Conservation (phyloP, 2,113 vertebrate species). For the Labeo catla region DNA sequence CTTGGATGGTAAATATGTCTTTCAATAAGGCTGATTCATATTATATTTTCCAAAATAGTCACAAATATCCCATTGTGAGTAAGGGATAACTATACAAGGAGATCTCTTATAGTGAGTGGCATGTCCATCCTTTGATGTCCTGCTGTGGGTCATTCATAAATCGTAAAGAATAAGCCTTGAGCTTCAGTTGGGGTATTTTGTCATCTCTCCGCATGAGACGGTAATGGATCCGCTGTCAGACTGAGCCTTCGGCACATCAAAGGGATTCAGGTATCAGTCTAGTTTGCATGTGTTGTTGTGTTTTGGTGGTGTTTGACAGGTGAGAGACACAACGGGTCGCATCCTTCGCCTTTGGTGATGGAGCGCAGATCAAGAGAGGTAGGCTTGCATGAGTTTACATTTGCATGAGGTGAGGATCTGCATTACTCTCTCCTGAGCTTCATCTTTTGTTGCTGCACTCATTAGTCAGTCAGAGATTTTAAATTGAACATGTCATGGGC, state of each 20-base stretch:
- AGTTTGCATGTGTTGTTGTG: constrained; percentile 41
- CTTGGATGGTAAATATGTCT: not conserved
- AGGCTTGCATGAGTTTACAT: not conserved
- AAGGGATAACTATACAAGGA: not conserved
- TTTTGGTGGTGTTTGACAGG: constrained; percentile 40
- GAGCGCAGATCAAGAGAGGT: not conserved
- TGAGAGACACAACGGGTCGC: constrained; percentile 11
- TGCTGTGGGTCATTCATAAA: constrained; percentile 9
- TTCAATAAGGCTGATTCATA: not conserved
- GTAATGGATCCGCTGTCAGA: constrained; percentile 44
- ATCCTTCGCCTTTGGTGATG: constrained; percentile 8
- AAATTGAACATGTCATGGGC: constrained; percentile 31
- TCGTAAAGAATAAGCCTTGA: constrained; percentile 29
- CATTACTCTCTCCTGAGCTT: not conserved
- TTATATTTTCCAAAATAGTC: constrained; percentile 3
- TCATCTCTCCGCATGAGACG: not conserved
- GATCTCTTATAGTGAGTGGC: not conserved
- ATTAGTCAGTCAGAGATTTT: constrained; percentile 36
- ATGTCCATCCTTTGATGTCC: constrained; percentile 22
- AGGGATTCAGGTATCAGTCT: constrained; percentile 36
- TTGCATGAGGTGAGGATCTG: constrained; percentile 27
- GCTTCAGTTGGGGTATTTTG: constrained; percentile 10
- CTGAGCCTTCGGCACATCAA: constrained; percentile 26
- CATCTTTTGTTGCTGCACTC: constrained; percentile 9
- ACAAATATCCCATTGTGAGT: not conserved